These are phyloP conservation scores for Ochlodes sylvanus DNA, from an alignment of 2,888 invertebrate genomes.

Conservation along the genomic window DNA sequence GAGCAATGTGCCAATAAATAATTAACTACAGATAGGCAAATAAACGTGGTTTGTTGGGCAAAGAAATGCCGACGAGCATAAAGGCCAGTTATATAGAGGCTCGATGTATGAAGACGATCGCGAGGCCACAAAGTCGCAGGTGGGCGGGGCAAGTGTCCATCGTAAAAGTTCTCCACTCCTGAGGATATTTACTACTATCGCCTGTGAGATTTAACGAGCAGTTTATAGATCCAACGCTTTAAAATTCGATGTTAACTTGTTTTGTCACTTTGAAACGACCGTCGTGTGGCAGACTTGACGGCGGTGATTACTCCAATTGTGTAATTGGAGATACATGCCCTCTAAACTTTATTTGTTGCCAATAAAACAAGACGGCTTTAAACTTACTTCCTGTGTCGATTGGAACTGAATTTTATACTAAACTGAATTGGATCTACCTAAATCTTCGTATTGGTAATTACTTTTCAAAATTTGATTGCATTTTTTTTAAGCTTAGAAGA, in stretches of 20 bases:
- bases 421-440: neutral
- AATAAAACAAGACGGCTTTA: slow-evolving; percentile 15
- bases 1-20: slow-evolving; percentile 39
- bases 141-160: slow-evolving; percentile 74
- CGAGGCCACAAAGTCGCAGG: slow-evolving; percentile 74
- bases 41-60: slow-evolving; percentile 43
- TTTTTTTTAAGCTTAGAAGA: too few relatives aligned
- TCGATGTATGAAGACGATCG: slow-evolving; percentile 60
- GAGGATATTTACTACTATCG: slow-evolving; percentile 81
- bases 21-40: slow-evolving; percentile 45
- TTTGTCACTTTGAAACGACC: slow-evolving; percentile 68
- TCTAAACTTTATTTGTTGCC: slow-evolving; percentile 27
- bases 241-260: slow-evolving; percentile 76
- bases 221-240: slow-evolving; percentile 80
- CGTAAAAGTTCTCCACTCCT: slow-evolving; percentile 75
- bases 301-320: slow-evolving; percentile 54
- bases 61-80: slow-evolving; percentile 52
- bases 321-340: slow-evolving; percentile 51
- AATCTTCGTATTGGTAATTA: neutral
- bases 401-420: slow-evolving; percentile 16
- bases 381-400: slow-evolving; percentile 30
- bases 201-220: slow-evolving; percentile 80
- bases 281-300: slow-evolving; percentile 62
- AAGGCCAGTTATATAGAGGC: slow-evolving; percentile 67
- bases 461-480: too few relatives aligned